Evolutionary conservation across 1,140 invertebrate genomes (phyloP), one percentile per base, ranked within the genome.

Genomic region (Lucilia cuprina): DNA sequence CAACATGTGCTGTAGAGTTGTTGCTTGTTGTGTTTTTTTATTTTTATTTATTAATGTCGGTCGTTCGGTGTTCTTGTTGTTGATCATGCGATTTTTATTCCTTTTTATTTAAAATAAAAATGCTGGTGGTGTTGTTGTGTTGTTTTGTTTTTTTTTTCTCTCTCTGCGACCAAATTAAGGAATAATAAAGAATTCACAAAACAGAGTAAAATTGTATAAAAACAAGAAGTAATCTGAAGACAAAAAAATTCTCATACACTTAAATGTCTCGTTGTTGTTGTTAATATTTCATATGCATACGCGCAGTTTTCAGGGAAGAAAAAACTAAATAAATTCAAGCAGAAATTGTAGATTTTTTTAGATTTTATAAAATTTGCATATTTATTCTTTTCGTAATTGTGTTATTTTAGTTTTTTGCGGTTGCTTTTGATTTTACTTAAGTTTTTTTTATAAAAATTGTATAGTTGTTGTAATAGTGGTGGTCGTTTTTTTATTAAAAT

Each of bases 221-320:
- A 77, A 77, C 34, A 41, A 77, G 74, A 30, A 41, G 35, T 77
- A 77, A 55, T 55, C 74, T 3, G 25, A 30, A 75, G n/a, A n/a
- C n/a, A n/a, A 77, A 13, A 35, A 10, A 77, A 77, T 77, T 77
- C 74, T 77, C 74, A 77, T 77, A 77, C 74, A 77, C 74, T 77
- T 77, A 77, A 41, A 30, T 25, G 19, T 19, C 25, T 74, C 34
- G 14, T 74, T 74, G 19, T 74, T 74, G 5, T 74, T 74, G 8
- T 34, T 74, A 10, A 30, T 74, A 74, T 74, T 74, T 74, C 74
- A 75, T 34, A 34, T 5, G 17, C 34, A 41, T 41, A 77, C 5
- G 47, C 74, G 74, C 74, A 34, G 10, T 77, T 77, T 41, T 77
- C 13, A 35, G n/a, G 25, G 60, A 34, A 34, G 34, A 41, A 41